Percentiles rank a stretch among this genome's conserved stretches.
phyloP scores from a whole-genome alignment of 2,888 invertebrate species.

The Lepas anatifera region DNA sequence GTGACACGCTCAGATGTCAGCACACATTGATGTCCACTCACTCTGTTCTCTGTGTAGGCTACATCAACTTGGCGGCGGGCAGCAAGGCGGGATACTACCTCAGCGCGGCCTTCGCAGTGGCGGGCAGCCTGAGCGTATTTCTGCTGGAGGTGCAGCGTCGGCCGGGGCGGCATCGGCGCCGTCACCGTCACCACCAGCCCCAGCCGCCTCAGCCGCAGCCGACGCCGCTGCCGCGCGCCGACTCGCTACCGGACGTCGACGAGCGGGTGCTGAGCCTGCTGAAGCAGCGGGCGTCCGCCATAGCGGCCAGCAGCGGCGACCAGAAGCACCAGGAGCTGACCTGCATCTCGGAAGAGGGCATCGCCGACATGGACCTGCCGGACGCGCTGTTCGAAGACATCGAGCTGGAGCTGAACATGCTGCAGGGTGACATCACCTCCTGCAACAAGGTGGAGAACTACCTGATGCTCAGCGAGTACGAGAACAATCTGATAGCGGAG shows the following conservation, averaged over 20 bases:
- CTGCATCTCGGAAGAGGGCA: slow-evolving; percentile 57
- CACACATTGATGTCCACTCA: too few species aligned
- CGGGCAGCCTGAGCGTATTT: slow-evolving; percentile 44
- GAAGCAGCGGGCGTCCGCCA: not conserved
- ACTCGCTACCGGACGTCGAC: not conserved
- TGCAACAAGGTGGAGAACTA: slow-evolving; percentile 60
- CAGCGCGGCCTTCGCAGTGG: slow-evolving; percentile 27
- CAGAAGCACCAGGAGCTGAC: slow-evolving; percentile 24
- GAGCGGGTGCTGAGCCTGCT: not conserved
- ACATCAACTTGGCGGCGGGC: slow-evolving; percentile 63
- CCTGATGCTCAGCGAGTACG: slow-evolving; percentile 72
- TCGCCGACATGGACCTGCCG: slow-evolving; percentile 67
- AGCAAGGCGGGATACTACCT: slow-evolving; percentile 72
- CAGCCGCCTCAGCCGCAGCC: not conserved
- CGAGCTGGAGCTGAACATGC: slow-evolving; percentile 39
- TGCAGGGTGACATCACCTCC: slow-evolving; percentile 29
- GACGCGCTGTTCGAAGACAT: slow-evolving; percentile 64
- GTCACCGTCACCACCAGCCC: slow-evolving; percentile 19
- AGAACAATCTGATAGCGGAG: slow-evolving; percentile 68
- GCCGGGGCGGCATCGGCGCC: slow-evolving; percentile 32
- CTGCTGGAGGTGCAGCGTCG: slow-evolving; percentile 55
- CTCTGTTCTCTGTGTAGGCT: too few species aligned
- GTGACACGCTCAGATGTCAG: too few species aligned
- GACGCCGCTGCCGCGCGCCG: not conserved
- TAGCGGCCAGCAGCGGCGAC: not conserved